Conservation (phyloP, 2,797 vertebrate genomes). For the Crenichthys baileyi region DNA sequence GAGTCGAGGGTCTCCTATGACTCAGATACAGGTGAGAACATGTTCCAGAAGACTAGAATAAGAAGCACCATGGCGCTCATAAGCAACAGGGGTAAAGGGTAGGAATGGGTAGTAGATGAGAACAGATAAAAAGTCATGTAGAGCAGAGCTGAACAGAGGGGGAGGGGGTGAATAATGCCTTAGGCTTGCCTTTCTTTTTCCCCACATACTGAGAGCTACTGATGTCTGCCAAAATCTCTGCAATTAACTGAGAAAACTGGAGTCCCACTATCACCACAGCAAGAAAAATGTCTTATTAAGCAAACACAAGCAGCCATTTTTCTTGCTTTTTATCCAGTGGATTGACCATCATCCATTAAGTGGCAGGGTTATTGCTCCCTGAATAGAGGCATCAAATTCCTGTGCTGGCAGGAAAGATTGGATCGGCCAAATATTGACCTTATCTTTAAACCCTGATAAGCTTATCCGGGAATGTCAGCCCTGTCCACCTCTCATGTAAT, state of each 20-base stretch:
- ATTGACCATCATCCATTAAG: not conserved
- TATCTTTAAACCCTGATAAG: slow-evolving; percentile 22
- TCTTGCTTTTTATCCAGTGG: not conserved
- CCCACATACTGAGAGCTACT: slow-evolving; percentile 35
- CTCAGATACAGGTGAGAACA: slow-evolving; percentile 38
- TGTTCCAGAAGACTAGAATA: slow-evolving; percentile 52
- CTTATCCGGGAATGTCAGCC: slow-evolving; percentile 24
- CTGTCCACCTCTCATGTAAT: slow-evolving; percentile 16
- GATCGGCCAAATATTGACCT: slow-evolving; percentile 22
- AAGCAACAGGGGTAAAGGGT: slow-evolving; percentile 22
- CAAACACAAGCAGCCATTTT: not conserved
- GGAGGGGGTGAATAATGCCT: not conserved
- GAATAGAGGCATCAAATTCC: slow-evolving; percentile 6
- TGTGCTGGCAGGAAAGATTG: not conserved
- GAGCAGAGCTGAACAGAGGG: slow-evolving; percentile 3
- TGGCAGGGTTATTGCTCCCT: not conserved
- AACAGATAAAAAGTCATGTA: slow-evolving; percentile 29
- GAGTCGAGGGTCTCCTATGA: slow-evolving; percentile 45
- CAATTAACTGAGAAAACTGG: slow-evolving; percentile 49
- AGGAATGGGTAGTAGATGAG: slow-evolving; percentile 36
- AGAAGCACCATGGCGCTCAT: slow-evolving; percentile 15
- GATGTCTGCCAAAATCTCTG: slow-evolving; percentile 20
- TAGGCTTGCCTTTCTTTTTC: slow-evolving; percentile 11
- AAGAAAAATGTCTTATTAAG: slow-evolving; percentile 2
- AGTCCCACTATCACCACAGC: slow-evolving; percentile 1